Evolutionary conservation across 2,113 vertebrate species (phyloP), one percentile per base, ranked within the genome.

Genomic region (Todiramphus saurophagus): DNA sequence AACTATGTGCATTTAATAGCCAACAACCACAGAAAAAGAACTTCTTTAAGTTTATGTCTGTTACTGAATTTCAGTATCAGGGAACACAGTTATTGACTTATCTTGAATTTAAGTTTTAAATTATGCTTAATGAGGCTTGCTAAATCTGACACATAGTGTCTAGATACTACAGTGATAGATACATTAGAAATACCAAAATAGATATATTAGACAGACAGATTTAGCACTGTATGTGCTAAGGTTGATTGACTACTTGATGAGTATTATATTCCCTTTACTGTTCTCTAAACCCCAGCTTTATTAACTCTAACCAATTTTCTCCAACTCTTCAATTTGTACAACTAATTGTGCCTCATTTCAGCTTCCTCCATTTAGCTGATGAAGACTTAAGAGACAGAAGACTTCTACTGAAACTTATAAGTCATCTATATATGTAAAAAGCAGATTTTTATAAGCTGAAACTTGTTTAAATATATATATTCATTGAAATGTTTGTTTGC

Each of bases 231-330:
- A 48, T 83, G 89, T 96, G 88, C 73, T 94, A 78, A 89, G 85
- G 51, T 48, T 97, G 96, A 97, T 82, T 83, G 94, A 97, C 91
- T 94, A 89, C 95, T 95, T 91, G 84, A 96, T 96, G 76, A 94
- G 85, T 89, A 93, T 75, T 87, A 69, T 92, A 93, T 96, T 95
- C 94, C 86, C 82, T 63, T 91, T 87, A 88, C 93, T 90, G 69
- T 96, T 94, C 89, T 96, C 89, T 83, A 96, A 84, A 84, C 93
- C 90, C 93, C 94, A 96, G 81, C 81, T 97, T 95, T 94, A 96
- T 96, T 97, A 97, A 91, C 86, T 94, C 90, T 51, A 96, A 92
- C 79, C 93, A 95, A 94, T 96, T 94, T 96, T 95, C 88, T 94
- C 75, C 64, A 96, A 56, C 64, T 89, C 81, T 62, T 92, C 96